Base-by-base conservation (phyloP, 2,888 invertebrate species). In the Alitta virens region DNA sequence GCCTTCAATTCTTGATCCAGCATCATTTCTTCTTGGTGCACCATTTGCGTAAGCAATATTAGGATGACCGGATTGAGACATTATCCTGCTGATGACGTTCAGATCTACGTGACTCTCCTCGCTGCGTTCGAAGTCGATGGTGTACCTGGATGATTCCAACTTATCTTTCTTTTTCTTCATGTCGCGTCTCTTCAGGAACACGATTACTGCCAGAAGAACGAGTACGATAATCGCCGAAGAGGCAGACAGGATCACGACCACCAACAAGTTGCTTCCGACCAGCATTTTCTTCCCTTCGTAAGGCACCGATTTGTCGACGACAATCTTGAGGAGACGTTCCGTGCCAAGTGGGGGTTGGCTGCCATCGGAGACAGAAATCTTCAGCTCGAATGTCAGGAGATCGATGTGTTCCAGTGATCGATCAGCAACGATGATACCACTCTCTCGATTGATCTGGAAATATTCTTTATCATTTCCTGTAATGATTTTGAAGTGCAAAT, bases 131-230 rank as follows among this genome's bases (percentile, higher is more conserved):
- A 33, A 33, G 33, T 33, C 33, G 33, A 33, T 33, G 33, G 33
- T 33, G 33, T 33, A 33, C 33, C 33, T 5, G 12, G 33, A 33
- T 33, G 33, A 33, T 33, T 33, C 33, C 23, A 38, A 23, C 25
- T 61, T 55, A 25, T 33, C 33, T 52, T 56, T 55, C 50, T 46
- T 40, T 18, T 50, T 46, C 38, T 42, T 25, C 18, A 56, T 43
- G 38, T 61, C 61, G 49, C 49, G 55, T 56, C 27, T 61, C 38
- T 52, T 51, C 46, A 61, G 24, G 16, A 55, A n/a, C 23, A 61
- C 38, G 25, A 61, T 61, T 23, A 50, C 61, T 9, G 49, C 40
- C 7, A 55, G 38, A 27, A 61, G 61, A 21, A 56, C 27, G 38
- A 61, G 42, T 9, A 56, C 49, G 23, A 61, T 25, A 7, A 61